Base-by-base conservation (phyloP, 92 coral and sea anemone genomes). In the Palythoa grandiflora region DNA sequence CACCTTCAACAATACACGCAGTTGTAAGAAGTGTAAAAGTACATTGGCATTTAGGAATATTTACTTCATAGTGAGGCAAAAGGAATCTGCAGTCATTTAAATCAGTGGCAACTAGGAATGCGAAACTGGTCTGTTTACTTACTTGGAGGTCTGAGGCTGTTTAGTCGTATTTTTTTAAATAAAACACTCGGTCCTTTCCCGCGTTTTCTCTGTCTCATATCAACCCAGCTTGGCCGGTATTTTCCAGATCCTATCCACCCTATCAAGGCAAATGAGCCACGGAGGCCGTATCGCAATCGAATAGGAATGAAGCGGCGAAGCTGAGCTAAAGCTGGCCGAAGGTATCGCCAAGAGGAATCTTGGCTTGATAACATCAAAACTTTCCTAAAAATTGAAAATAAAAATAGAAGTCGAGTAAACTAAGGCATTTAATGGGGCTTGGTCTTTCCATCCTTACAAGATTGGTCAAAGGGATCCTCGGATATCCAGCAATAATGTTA, bases 91-190 rank as follows among this genome's bases (percentile, higher is more conserved):
- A 28, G 28, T 28, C 28, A 28, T 28, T 28, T 28, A 28, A 28
- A 28, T 28, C 28, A 28, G 28, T 28, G 28, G 28, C 28, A 28
- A 28, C 28, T 28, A 28, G 28, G 28, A 28, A 28, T 28, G 28
- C 28, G 28, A 28, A 28, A 28, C 28, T 28, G 0, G 28, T 28
- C 28, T 28, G 0, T 28, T 39, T 68, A 14, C 75, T 4, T 44
- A 81, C 86, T 68, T 66, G 86, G 86, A 47, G 86, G 86, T 47
- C 75, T 81, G 20, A 81, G 47, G 19, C 47, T 65, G 86, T 81
- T 81, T 14, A 81, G 73, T 13, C 86, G 75, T 81, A 81, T 81
- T 47, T 52, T 44, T 55, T 71, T 81, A 74, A 65, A 66, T 10
- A 81, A 81, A 20, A 38, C 75, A 48, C 86, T 81, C 5, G 86